Evolutionary conservation across 2,888 invertebrate species (phyloP).

Genomic region (Euphydryas editha): DNA sequence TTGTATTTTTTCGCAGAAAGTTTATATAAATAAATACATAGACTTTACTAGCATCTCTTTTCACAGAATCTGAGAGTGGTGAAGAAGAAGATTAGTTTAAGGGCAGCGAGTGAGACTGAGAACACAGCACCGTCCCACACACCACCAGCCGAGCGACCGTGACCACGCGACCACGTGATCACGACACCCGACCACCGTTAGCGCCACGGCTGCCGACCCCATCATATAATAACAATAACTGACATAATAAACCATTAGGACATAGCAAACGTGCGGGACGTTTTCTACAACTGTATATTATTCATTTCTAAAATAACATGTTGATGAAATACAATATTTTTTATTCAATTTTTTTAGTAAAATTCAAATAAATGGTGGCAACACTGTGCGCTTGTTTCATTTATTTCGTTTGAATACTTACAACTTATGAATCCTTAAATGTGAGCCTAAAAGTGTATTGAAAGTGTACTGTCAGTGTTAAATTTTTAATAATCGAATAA

Average conservation of each 20-base stretch:
- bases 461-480: too few species aligned
- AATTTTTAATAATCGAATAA: too few species aligned
- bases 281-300: conserved; percentile 79
- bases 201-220: not conserved
- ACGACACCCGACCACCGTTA: not conserved
- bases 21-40: too few species aligned
- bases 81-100: conserved; percentile 82
- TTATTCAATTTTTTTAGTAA: conserved; percentile 84
- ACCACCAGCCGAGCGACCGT: conserved; percentile 42
- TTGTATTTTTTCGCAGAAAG: too few species aligned
- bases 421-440: not conserved
- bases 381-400: conserved; percentile 64
- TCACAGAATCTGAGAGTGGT: conserved; percentile 81
- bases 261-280: conserved; percentile 56
- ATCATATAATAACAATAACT: conserved; percentile 53
- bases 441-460: too few species aligned
- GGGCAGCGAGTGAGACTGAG: conserved; percentile 81
- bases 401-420: conserved; percentile 20
- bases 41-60: conserved; percentile 9
- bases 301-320: conserved; percentile 80
- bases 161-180: conserved; percentile 33
- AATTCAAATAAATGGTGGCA: conserved; percentile 81
- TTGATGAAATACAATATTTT: conserved; percentile 83
- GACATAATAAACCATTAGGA: conserved; percentile 52
- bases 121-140: conserved; percentile 47